Evolutionary conservation across 2,888 invertebrate genomes (phyloP), one percentile per base, ranked within the genome.

Genomic region (Pecten maximus): DNA sequence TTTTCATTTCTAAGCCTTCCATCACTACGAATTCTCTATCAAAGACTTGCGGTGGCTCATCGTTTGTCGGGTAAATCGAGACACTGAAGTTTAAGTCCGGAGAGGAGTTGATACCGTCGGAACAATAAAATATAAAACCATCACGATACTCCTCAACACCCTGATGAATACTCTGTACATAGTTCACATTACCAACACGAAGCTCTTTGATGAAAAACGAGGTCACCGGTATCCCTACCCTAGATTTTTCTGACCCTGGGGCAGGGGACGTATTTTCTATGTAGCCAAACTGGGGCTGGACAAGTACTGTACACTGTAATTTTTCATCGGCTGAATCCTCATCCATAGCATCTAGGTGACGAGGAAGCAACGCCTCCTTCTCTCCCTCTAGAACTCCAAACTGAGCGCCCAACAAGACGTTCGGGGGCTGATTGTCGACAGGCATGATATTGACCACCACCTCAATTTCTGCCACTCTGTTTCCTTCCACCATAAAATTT

Each of bases 151-250:
- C 96, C 92, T 97, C 97, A 44, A 96, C 92, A 3, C 96, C 96
- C 91, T 95, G 94, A 91, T 97, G 97, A n/a, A 96, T 95, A 92
- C 96, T 97, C 92, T 97, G 97, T 12, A 96, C 96, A 93, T 97
- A 97, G 91, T 95, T 95, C 40, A 97, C 94, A 87, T 94, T 93
- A 6, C 95, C 95, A 23, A 93, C 88, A 23, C 94, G 90, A 19
- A 97, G 87, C 91, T 96, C 96, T n/a, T 93, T 91, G 10, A 95
- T 92, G 40, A 95, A 95, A 93, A 97, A 97, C 2, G 96, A 95
- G 35, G 96, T 96, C 40, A 96, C 93, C 28, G 96, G 96, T 60
- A 95, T 94, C 0, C 96, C 96, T 87, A 91, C 92, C 87, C 95
- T 91, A 0, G 95, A 93, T 91, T 94, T 95, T 92, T 96, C 96